Conservation (phyloP, 1,140 invertebrate species). For the Bombus huntii region DNA sequence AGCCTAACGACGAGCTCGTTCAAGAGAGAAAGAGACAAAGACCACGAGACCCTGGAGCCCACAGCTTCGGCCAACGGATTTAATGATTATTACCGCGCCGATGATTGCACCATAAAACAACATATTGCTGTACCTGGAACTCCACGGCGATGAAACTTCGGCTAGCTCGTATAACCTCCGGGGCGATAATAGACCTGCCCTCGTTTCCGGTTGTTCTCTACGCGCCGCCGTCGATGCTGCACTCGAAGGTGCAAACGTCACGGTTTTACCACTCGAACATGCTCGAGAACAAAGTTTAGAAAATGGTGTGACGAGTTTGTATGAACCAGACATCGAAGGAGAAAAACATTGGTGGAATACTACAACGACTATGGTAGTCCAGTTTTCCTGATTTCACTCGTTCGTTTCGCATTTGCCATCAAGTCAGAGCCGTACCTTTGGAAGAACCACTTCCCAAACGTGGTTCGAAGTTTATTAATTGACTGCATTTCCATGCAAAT, state of each 20-base stretch:
- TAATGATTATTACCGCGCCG: conserved; percentile 72
- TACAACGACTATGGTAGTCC: background rate
- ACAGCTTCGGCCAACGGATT: conserved; percentile 54
- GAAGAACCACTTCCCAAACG: background rate
- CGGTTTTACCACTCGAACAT: conserved; percentile 7
- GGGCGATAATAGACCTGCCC: conserved; percentile 58
- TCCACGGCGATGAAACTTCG: conserved; percentile 61
- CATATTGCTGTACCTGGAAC: conserved; percentile 71
- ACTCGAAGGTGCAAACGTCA: conserved; percentile 33
- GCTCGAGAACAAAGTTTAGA: background rate
- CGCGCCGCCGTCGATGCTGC: conserved; percentile 18
- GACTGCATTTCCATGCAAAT: no score
- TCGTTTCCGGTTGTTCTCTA: conserved; percentile 63
- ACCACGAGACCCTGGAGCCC: conserved; percentile 14
- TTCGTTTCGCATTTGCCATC: background rate
- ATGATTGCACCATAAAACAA: conserved; percentile 74
- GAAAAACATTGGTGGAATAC: no score
- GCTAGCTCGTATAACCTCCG: conserved; percentile 53
- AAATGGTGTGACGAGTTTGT: background rate
- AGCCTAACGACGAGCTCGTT: conserved; percentile 41
- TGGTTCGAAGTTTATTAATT: background rate
- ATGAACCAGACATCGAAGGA: background rate
- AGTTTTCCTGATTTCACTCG: background rate
- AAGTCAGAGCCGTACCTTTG: background rate
- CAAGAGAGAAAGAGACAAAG: conserved; percentile 9